Evolutionary conservation across 23 tunicate genomes (phyloP).

Genomic region (Styela clava): DNA sequence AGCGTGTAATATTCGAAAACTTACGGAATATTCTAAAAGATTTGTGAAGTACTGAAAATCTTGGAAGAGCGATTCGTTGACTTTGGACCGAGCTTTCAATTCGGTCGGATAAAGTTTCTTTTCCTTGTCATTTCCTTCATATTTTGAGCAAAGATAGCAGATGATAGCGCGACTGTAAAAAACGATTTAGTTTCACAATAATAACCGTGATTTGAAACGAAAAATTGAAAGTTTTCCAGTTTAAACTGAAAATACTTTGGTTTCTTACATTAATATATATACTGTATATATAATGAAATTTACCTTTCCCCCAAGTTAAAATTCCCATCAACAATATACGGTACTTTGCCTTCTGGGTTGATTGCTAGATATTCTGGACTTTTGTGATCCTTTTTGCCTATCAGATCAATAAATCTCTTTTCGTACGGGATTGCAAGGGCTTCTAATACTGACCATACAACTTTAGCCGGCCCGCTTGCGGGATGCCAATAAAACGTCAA

Average conservation of each 20-base stretch:
- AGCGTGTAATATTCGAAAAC: background rate
- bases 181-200: no score
- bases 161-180: constrained; percentile 29
- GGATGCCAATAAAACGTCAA: background rate
- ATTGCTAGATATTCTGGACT: constrained; percentile 15
- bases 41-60: background rate
- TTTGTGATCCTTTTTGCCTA: constrained; percentile 10
- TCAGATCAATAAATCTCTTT: background rate
- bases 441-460: background rate
- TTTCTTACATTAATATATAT: no score
- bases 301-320: constrained; percentile 18
- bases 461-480: constrained; percentile 12
- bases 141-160: constrained; percentile 22
- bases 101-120: background rate
- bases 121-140: constrained; percentile 3
- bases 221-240: no score
- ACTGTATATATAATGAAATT: no score
- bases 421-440: constrained; percentile 17
- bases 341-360: constrained; percentile 28
- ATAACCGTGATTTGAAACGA: no score
- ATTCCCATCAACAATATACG: constrained; percentile 19
- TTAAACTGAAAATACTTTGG: no score
- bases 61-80: background rate
- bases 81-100: background rate
- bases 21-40: background rate